A percentile compares a stretch with the other conserved stretches of the same genome.
These are phyloP conservation scores for Ametastegia equiseti DNA, from an alignment of 2,888 invertebrate species.

Conservation along the genomic window DNA sequence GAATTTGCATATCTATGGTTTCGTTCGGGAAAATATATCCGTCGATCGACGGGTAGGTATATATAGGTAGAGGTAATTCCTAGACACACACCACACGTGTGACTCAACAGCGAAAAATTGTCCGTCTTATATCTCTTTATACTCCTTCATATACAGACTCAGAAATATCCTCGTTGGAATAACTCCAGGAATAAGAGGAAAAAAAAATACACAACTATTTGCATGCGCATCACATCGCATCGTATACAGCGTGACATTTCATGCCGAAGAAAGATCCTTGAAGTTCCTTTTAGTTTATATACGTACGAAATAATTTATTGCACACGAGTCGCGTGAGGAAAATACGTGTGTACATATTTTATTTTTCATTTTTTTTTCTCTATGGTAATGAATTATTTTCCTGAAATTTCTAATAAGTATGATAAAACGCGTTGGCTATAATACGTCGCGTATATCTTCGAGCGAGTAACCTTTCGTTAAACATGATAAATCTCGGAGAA, in stretches of 20 bases:
- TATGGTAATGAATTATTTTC: background rate
- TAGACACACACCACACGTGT: background rate
- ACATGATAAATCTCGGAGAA: background rate
- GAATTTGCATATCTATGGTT: constrained; percentile 67
- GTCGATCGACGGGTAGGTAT: background rate
- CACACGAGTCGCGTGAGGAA: too few species aligned
- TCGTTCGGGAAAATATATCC: constrained; percentile 50
- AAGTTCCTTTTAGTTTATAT: too few species aligned
- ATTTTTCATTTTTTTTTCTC: background rate
- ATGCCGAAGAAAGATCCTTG: too few species aligned
- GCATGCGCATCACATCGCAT: too few species aligned
- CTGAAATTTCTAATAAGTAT: background rate
- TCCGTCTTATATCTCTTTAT: too few species aligned
- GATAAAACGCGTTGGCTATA: background rate
- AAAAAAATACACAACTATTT: background rate
- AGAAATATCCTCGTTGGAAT: constrained; percentile 10
- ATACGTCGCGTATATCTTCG: background rate
- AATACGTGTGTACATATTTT: background rate
- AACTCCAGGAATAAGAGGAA: background rate
- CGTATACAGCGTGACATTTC: too few species aligned
- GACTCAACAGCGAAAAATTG: background rate
- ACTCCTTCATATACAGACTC: background rate
- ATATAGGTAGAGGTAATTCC: constrained; percentile 16
- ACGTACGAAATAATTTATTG: background rate
- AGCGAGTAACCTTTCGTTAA: background rate